Evolutionary conservation across 2,797 vertebrate species (phyloP), one percentile per base, ranked within the genome.

Genomic region (Miichthys miiuy): DNA sequence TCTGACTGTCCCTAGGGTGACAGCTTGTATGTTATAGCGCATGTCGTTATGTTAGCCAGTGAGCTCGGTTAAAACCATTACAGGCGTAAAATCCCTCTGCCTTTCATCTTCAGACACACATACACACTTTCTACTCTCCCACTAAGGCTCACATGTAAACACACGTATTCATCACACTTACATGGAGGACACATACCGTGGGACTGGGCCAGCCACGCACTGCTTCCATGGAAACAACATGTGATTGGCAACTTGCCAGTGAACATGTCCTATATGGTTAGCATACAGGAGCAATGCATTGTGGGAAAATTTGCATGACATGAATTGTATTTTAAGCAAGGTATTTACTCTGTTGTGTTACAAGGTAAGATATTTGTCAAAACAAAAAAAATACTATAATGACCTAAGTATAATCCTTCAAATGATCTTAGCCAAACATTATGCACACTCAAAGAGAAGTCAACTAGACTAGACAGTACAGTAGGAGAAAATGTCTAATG

Each of bases 191-290:
- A 84, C 61, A 54, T 68, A 81, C 69, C 23, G 38, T 64, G 27
- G 82, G 80, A 85, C 68, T 48, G 57, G 83, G 82, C 86, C 83
- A 86, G 57, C 56, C 83, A 77, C 57, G 44, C 62, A 12, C 52
- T 1, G 85, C 84, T 93, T 80, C 86, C 85, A 93, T 91, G 89
- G 86, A 82, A 91, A 91, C 88, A 71, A 74, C 41, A 57, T 77
- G 41, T 86, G 87, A 91, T 72, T 87, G 85, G 77, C 91, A 87
- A 71, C 61, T 83, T 72, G 84, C 83, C 77, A 69, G 10, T 30
- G 47, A 82, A 71, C 50, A 25, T 78, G 68, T 85, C 78, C 75
- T 81, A 77, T 68, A 78, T 68, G 38, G 51, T 52, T 62, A 64
- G 57, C 13, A 72, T 75, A 69, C 27, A 58, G 64, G 20, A 52